Evolutionary conservation across 2,113 vertebrate species (phyloP).

Genomic region (Nesoenas mayeri): DNA sequence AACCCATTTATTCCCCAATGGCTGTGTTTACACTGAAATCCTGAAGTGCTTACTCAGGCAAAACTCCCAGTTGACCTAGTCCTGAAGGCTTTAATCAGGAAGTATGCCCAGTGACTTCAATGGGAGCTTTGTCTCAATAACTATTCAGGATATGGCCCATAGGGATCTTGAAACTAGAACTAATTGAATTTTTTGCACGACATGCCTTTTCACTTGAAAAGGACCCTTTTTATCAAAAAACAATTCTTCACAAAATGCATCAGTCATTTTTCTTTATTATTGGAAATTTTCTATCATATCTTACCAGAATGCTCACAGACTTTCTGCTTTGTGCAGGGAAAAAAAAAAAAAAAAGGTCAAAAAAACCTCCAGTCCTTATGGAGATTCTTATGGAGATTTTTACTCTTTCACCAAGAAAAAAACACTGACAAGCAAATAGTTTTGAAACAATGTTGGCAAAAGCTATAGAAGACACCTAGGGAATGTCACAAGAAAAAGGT

Average conservation of each 20-base stretch:
- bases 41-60: conserved; percentile 71
- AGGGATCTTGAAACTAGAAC: conserved; percentile 68
- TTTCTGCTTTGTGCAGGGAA: neutral
- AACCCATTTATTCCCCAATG: conserved; percentile 66
- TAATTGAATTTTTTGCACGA: conserved; percentile 62
- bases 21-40: conserved; percentile 63
- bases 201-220: conserved; percentile 62
- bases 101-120: conserved; percentile 68
- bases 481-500: neutral
- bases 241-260: neutral
- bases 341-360: neutral
- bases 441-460: neutral
- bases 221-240: conserved; percentile 43
- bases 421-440: neutral
- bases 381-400: neutral
- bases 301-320: neutral
- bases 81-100: conserved; percentile 69
- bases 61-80: conserved; percentile 67
- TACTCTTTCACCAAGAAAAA: neutral
- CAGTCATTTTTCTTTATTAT: conserved; percentile 7
- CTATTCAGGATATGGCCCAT: conserved; percentile 65
- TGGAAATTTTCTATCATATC: conserved; percentile 13
- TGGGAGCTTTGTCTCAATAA: conserved; percentile 67
- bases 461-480: neutral
- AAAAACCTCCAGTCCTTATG: neutral